Conservation (phyloP, 2,888 invertebrate genomes). For the Cerastis rubricosa region DNA sequence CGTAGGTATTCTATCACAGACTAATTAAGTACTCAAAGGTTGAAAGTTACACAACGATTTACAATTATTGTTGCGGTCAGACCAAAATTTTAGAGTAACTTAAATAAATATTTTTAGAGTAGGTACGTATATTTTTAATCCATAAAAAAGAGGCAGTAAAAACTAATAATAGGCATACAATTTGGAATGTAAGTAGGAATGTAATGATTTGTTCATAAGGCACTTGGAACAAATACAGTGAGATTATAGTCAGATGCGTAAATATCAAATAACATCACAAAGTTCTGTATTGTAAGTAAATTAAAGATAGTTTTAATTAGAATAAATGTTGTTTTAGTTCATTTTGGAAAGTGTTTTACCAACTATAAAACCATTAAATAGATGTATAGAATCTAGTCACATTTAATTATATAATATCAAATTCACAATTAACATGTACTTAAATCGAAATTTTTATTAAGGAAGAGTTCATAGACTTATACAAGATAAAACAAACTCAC, state of each 20-base stretch:
- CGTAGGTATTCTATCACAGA: slow-evolving; percentile 83
- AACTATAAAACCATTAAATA: slow-evolving; percentile 84
- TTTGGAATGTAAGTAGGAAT: slow-evolving; percentile 86
- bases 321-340: slow-evolving; percentile 57
- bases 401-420: slow-evolving; percentile 74
- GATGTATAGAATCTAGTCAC: slow-evolving; percentile 83
- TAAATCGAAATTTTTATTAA: slow-evolving; percentile 73
- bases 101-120: slow-evolving; percentile 24
- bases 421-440: slow-evolving; percentile 80
- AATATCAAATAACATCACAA: slow-evolving; percentile 59
- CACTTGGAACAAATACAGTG: slow-evolving; percentile 89
- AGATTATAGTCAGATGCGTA: slow-evolving; percentile 78
- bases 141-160: slow-evolving; percentile 18
- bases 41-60: slow-evolving; percentile 50
- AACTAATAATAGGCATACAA: slow-evolving; percentile 41
- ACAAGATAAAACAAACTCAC: slow-evolving; percentile 68
- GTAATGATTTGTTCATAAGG: slow-evolving; percentile 89
- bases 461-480: slow-evolving; percentile 76
- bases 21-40: slow-evolving; percentile 82
- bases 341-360: slow-evolving; percentile 69
- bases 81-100: slow-evolving; percentile 32
- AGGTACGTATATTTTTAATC: slow-evolving; percentile 16
- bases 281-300: slow-evolving; percentile 64
- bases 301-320: slow-evolving; percentile 57
- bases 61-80: slow-evolving; percentile 29